Evolutionary conservation across 2,797 vertebrate species (phyloP), one percentile per base, ranked within the genome.

Genomic region (Ctenopoma kingsleyae): DNA sequence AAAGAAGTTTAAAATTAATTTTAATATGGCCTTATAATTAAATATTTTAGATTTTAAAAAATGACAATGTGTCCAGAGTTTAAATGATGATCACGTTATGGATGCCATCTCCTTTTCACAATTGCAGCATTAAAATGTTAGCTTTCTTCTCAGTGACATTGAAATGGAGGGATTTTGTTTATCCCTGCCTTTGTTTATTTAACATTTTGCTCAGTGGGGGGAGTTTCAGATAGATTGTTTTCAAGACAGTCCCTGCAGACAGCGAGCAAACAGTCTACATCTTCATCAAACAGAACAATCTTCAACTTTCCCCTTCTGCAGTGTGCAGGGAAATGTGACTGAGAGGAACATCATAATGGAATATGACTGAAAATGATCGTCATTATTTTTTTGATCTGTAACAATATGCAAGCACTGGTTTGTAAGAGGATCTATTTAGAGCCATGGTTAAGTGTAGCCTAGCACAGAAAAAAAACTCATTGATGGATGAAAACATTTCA

Each of bases 121-220:
- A 83, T 90, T 22, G 87, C 87, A 88, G 89, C 84, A 87, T 89
- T 92, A 91, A 93, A 94, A 93, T 90, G 81, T 91, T 84, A 87
- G 88, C 94, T 94, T 93, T 94, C 91, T 95, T 94, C 92, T 93
- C 88, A 62, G 90, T 94, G 94, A 95, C 94, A 94, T 95, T 94
- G 93, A 94, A 95, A 95, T 93, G 90, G 93, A 90, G 92, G 89
- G 93, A 95, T 95, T 95, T 95, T 95, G 93, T 95, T 94, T 94
- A 95, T 95, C 93, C 92, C 85, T 67, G 89, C 91, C 91, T 94
- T 94, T 95, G 94, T 95, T 95, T 94, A 95, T 94, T 94, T 94
- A 94, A 94, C 94, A 95, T 94, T 94, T 95, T 91, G 92, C 94
- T 91, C 93, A 94, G 93, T 89, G 84, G 94, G 94, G 91, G 91